Conservation (phyloP, 1,140 invertebrate species). For the Eciton burchellii region DNA sequence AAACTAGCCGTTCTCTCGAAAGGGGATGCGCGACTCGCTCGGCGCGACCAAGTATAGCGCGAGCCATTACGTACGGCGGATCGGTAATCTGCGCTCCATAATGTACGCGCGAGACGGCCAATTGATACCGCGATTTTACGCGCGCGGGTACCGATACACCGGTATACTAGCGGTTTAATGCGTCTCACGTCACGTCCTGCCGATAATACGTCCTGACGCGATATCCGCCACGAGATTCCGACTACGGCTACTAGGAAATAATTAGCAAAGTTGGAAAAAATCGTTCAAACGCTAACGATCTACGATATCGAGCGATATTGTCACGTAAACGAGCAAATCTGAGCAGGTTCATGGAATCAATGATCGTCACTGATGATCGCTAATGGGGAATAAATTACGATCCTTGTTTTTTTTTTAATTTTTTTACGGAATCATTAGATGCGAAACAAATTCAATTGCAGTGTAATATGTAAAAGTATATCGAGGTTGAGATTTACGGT, state of each 20-base stretch:
- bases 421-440: not conserved
- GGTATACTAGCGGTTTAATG: not conserved
- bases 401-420: too few relatives aligned
- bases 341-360: too few relatives aligned
- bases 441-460: not conserved
- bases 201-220: not conserved
- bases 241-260: constrained; percentile 13
- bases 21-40: constrained; percentile 21
- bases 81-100: constrained; percentile 35
- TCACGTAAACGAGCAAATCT: too few relatives aligned
- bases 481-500: not conserved
- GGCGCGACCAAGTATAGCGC: constrained; percentile 36
- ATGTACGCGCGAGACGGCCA: not conserved
- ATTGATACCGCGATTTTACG: constrained; percentile 40
- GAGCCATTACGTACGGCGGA: constrained; percentile 14
- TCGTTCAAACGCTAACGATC: not conserved
- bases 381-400: not conserved
- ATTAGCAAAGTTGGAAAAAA: constrained; percentile 21
- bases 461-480: not conserved
- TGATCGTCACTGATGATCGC: too few relatives aligned
- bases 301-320: not conserved
- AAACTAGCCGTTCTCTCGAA: not conserved
- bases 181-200: constrained; percentile 17
- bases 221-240: constrained; percentile 11
- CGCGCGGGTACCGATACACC: not conserved